phyloP scores from a whole-genome alignment of 2,113 vertebrate genomes.

The Sebastes schlegelii region DNA sequence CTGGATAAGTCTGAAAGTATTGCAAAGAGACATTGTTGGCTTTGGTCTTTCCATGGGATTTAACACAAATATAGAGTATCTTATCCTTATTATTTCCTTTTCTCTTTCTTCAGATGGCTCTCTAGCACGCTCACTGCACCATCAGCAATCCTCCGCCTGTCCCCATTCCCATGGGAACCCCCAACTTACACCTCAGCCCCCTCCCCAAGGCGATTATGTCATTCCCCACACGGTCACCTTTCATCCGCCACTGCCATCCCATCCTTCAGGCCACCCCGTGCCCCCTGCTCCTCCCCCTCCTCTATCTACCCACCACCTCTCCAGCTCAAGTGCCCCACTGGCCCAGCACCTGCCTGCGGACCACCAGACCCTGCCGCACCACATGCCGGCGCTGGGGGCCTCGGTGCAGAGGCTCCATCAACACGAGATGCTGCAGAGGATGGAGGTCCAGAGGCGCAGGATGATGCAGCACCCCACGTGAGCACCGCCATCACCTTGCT shows the following conservation, averaged over 20 bases:
- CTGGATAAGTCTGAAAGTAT: background rate
- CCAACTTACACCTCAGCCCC: conserved; percentile 91
- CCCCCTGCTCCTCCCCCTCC: conserved; percentile 89
- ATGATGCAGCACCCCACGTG: conserved; percentile 99
- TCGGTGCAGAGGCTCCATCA: conserved; percentile 93
- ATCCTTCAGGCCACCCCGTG: conserved; percentile 90
- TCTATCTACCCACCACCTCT: conserved; percentile 90
- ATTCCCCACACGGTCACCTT: conserved; percentile 96
- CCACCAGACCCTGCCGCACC: conserved; percentile 93
- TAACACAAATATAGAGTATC: background rate
- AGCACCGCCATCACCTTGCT: conserved; percentile 59
- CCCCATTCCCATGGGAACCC: conserved; percentile 95
- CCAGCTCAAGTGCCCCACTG: conserved; percentile 87
- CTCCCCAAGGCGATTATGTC: conserved; percentile 93
- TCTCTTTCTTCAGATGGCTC: conserved; percentile 85
- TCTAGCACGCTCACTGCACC: conserved; percentile 93
- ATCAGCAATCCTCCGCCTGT: conserved; percentile 92
- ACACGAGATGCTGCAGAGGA: conserved; percentile 97
- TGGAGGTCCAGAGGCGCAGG: conserved; percentile 95
- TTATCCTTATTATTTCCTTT: background rate
- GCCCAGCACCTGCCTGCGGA: conserved; percentile 91
- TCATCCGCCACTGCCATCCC: conserved; percentile 91
- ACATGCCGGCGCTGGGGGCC: conserved; percentile 91
- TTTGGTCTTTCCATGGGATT: background rate
- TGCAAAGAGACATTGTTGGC: background rate